Evolutionary conservation across 1,140 invertebrate species (phyloP).

Genomic region (Brachystomella parvula): DNA sequence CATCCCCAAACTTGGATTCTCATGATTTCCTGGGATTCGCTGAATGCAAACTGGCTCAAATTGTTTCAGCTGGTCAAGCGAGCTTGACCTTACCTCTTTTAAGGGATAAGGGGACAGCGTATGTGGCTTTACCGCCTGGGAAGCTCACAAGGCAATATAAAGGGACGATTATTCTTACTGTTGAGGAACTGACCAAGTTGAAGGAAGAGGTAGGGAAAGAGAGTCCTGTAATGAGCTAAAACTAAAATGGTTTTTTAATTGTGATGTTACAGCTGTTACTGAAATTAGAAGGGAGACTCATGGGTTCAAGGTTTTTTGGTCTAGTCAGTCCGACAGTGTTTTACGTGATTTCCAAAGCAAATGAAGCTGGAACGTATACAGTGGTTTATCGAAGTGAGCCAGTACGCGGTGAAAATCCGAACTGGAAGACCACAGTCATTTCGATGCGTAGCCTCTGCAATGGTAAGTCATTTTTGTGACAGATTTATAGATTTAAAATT

Average conservation of each 20-base stretch:
- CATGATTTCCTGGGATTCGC: conserved; percentile 53
- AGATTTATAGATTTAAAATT: no score
- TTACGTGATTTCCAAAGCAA: conserved; percentile 45
- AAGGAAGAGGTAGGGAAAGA: conserved; percentile 31
- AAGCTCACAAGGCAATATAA: conserved; percentile 19
- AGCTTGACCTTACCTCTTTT: conserved; percentile 26
- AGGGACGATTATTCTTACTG: conserved; percentile 28
- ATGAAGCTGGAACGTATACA: conserved; percentile 24
- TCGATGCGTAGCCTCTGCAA: conserved; percentile 32
- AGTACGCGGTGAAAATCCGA: conserved; percentile 22
- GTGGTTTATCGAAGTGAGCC: conserved; percentile 30
- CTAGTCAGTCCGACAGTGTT: conserved; percentile 23
- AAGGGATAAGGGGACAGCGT: conserved; percentile 30
- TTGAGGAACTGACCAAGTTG: conserved; percentile 31
- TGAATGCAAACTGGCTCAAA: conserved; percentile 49
- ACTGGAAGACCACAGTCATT: conserved; percentile 24
- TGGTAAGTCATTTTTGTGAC: no score
- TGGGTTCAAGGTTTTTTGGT: not conserved
- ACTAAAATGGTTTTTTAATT: not conserved
- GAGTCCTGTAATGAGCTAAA: conserved; percentile 5
- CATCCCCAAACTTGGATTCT: conserved; percentile 45
- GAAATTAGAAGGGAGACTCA: conserved; percentile 34
- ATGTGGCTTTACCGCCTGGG: conserved; percentile 16
- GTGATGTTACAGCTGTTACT: conserved; percentile 40
- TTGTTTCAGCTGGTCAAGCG: conserved; percentile 42